phyloP scores from a whole-genome alignment of 2,113 vertebrate genomes.

The Zosterops lateralis region DNA sequence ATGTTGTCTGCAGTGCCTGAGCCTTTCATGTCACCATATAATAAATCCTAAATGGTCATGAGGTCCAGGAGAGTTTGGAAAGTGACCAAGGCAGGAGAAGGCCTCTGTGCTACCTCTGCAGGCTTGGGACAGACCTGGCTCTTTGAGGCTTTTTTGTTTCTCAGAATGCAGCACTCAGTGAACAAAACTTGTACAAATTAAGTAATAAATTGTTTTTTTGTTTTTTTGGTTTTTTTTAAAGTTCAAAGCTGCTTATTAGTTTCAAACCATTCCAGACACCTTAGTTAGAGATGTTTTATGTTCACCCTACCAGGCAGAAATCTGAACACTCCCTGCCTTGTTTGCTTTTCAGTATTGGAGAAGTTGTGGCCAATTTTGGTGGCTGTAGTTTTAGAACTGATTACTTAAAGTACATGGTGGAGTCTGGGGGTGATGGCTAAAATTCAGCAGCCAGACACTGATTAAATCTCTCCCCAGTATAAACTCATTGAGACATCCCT shows the following conservation, averaged over 20 bases:
- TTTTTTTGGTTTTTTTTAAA: neutral
- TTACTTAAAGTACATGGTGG: neutral
- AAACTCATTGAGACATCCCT: neutral
- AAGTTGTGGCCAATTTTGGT: neutral
- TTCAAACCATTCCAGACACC: neutral
- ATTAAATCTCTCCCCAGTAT: neutral
- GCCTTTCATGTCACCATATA: neutral
- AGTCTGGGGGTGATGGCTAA: neutral
- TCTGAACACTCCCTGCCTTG: neutral
- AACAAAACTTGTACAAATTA: neutral
- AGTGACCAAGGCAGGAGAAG: neutral
- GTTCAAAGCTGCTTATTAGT: neutral
- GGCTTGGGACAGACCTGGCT: neutral
- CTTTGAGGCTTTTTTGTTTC: neutral
- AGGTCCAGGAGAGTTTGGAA: neutral
- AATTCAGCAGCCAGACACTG: neutral
- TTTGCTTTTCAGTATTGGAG: neutral
- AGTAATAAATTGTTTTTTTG: neutral
- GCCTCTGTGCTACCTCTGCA: neutral
- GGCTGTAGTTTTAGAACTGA: neutral
- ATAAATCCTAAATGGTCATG: neutral
- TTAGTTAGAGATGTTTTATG: neutral
- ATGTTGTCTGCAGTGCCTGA: neutral
- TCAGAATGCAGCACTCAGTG: neutral
- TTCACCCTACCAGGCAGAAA: neutral